Base-by-base conservation (phyloP, 2,888 invertebrate genomes). In the Lasioglossum calceatum region DNA sequence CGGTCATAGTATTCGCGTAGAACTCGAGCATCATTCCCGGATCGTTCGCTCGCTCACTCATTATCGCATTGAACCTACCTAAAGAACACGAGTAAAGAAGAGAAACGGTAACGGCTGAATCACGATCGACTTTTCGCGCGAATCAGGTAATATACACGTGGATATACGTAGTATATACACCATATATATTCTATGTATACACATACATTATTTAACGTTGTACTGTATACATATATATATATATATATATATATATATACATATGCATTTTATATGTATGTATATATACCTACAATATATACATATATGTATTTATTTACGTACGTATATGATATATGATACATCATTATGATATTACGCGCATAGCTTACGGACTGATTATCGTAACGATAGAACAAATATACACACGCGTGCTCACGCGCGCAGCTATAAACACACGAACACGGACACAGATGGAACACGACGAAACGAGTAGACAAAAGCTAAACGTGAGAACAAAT, bases 301-400 rank as follows among this genome's bases (percentile, higher is more conserved):
- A 89, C 27, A 61, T 47, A 77, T 67, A 73, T 88, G 82, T 89
- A 90, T 91, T 87, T 91, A 90, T 88, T 85, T 90, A 91, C 87
- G 90, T 92, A 91, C 87, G 82, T 88, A 91, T 89, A 89, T 87
- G 87, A 92, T 91, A 88, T 84, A 89, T 87, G 74, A 87, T 88
- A 91, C 82, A 88, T 90, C 88, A 89, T 87, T 80, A 92, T 93
- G 93, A 93, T 91, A 92, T 91, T 93, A 93, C 89, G 92, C 90
- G 93, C 91, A 94, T 95, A 95, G 94, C 94, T 94, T 94, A 94
- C 93, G 92, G 95, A 95, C 95, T 95, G 95, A 95, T 94, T 94
- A 95, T 92, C 92, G 89, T 94, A 94, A 94, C 88, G 90, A 77
- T 90, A 87, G 88, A 87, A 72, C 77, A 83, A 73, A 83, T 83